Percentiles rank a stretch among this genome's conserved stretches.
phyloP scores from a whole-genome alignment of 2,797 vertebrate species.

The Eulemur albifrons region DNA sequence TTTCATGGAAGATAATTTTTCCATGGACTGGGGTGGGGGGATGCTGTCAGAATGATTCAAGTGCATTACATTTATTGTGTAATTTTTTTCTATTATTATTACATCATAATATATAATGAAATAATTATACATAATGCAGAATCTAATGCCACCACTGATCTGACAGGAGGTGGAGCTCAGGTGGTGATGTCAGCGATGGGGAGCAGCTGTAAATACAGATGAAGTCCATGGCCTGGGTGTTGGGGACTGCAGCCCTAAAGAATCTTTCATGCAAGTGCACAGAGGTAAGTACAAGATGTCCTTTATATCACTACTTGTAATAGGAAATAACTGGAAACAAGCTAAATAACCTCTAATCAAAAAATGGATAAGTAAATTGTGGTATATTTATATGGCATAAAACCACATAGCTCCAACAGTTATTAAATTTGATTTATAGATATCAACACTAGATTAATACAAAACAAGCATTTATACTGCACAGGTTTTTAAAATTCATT shows the following conservation, averaged over 20 bases:
- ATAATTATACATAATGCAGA: too few species aligned
- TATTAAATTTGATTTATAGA: slow-evolving; percentile 34
- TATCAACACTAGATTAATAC: slow-evolving; percentile 12
- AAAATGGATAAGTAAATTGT: background rate
- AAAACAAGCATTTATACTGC: background rate
- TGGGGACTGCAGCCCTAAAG: background rate
- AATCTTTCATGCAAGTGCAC: background rate
- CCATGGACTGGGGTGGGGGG: too few species aligned
- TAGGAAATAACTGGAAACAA: slow-evolving; percentile 35
- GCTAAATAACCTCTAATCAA: slow-evolving; percentile 19
- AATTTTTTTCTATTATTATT: too few species aligned
- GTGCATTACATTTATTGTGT: too few species aligned
- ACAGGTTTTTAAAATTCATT: slow-evolving; percentile 20
- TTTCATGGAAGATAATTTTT: too few species aligned
- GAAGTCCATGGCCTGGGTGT: too few species aligned
- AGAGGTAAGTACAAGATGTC: background rate
- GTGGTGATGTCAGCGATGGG: too few species aligned
- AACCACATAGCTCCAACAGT: background rate
- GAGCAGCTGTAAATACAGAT: too few species aligned
- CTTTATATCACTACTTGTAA: background rate
- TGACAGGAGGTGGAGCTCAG: too few species aligned
- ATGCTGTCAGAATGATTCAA: too few species aligned
- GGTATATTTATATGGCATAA: background rate
- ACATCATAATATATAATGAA: too few species aligned
- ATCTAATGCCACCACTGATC: too few species aligned